Percentiles rank a stretch among this genome's conserved stretches.
Conservation (phyloP, 1,140 invertebrate genomes). For the Drosophila eugracilis region DNA sequence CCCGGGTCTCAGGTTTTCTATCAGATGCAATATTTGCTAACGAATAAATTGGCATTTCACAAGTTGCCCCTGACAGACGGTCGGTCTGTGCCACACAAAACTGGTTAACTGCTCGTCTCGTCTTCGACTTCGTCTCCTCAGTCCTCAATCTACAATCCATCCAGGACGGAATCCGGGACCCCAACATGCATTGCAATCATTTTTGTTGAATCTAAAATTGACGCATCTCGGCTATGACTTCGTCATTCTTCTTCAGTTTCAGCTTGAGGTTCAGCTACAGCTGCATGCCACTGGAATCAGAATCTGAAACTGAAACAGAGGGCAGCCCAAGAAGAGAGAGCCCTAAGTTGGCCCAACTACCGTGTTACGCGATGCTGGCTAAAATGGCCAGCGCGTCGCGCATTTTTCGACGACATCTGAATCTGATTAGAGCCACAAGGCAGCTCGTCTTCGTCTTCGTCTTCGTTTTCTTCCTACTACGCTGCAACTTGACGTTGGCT, state of each 20-base stretch:
- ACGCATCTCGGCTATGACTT: constrained; percentile 83
- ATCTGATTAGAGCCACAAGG: constrained; percentile 75
- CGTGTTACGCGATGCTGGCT: constrained; percentile 75
- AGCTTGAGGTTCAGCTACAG: constrained; percentile 8
- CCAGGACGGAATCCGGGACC: constrained; percentile 44
- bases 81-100: constrained; percentile 23
- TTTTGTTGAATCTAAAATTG: constrained; percentile 84
- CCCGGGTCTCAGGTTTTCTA: too few species aligned
- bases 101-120: constrained; percentile 32
- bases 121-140: constrained; percentile 3
- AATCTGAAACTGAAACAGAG: constrained; percentile 5
- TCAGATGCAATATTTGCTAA: constrained; percentile 84
- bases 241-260: constrained; percentile 66
- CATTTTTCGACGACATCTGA: constrained; percentile 83
- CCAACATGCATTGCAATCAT: constrained; percentile 82
- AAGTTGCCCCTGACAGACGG: constrained; percentile 79
- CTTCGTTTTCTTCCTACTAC: constrained; percentile 43
- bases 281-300: constrained; percentile 28
- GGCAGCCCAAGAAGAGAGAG: constrained; percentile 19
- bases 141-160: constrained; percentile 34
- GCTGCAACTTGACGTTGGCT: constrained; percentile 62
- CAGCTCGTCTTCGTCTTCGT: constrained; percentile 31
- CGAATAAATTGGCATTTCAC: constrained; percentile 84
- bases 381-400: constrained; percentile 80
- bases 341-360: constrained; percentile 59